phyloP scores from a whole-genome alignment of 2,797 vertebrate genomes.

The Dryobates pubescens region DNA sequence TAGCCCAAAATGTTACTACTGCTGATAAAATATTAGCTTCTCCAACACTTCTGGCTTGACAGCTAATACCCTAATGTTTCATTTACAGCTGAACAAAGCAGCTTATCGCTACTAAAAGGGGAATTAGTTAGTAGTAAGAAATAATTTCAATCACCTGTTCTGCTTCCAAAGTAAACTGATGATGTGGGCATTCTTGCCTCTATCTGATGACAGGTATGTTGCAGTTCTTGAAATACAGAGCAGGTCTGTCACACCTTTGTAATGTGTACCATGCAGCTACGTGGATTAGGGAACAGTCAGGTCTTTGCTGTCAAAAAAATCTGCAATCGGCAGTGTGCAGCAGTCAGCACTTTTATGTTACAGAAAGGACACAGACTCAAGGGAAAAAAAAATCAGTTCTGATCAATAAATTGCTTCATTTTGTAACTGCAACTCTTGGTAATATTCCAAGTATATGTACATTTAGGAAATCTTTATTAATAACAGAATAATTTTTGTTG shows the following conservation, averaged over 20 bases:
- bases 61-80: conserved; percentile 84
- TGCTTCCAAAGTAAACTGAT: conserved; percentile 76
- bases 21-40: conserved; percentile 82
- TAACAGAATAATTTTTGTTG: neutral
- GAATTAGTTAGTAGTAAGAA: conserved; percentile 83
- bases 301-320: conserved; percentile 77
- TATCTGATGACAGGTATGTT: conserved; percentile 78
- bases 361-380: conserved; percentile 65
- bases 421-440: conserved; percentile 10
- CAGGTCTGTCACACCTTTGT: conserved; percentile 78
- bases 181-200: conserved; percentile 73
- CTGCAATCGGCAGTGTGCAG: conserved; percentile 81
- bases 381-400: conserved; percentile 42
- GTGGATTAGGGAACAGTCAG: conserved; percentile 79
- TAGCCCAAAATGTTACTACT: conserved; percentile 80
- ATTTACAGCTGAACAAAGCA: conserved; percentile 82
- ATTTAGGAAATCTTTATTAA: neutral
- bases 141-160: conserved; percentile 82
- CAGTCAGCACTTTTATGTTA: conserved; percentile 79
- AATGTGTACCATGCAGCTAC: conserved; percentile 76
- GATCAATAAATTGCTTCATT: conserved; percentile 78
- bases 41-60: conserved; percentile 81
- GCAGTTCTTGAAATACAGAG: conserved; percentile 75
- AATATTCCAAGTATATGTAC: neutral
- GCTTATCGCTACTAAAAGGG: conserved; percentile 81